A percentile compares a stretch with the other conserved stretches of the same genome.
Conservation (phyloP, 2,797 vertebrate genomes). For the Podarcis lilfordi region DNA sequence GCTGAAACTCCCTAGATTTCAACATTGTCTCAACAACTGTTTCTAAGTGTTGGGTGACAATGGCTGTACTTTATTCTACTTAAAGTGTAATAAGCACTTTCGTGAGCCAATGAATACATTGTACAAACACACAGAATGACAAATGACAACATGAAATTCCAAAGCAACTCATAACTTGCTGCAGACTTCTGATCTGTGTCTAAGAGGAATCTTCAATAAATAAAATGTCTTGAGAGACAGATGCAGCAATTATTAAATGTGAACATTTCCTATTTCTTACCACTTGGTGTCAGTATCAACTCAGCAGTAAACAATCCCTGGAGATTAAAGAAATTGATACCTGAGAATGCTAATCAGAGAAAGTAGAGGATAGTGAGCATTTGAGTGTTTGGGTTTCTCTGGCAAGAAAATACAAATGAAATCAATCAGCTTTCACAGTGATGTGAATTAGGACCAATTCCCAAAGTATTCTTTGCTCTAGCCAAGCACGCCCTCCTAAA, state of each 20-base stretch:
- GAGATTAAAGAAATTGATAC: neutral
- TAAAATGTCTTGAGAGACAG: neutral
- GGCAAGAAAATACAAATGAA: neutral
- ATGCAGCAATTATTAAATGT: neutral
- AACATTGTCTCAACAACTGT: neutral
- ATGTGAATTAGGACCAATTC: neutral
- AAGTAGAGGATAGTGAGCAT: neutral
- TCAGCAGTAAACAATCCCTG: neutral
- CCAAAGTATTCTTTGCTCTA: neutral
- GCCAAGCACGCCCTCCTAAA: neutral
- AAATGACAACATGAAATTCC: neutral
- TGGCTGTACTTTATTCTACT: neutral
- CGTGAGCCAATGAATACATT: neutral
- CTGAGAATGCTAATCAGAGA: neutral
- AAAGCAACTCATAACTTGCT: neutral
- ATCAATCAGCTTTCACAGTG: too few species aligned
- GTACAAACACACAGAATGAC: neutral
- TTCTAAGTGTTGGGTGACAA: neutral
- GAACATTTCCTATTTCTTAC: constrained; percentile 13
- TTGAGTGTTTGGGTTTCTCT: constrained; percentile 11
- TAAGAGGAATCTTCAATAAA: neutral
- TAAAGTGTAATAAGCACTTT: neutral
- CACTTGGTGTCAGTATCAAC: constrained; percentile 73
- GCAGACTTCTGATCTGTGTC: neutral
- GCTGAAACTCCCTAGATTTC: neutral